Base-by-base conservation (phyloP, 1,140 invertebrate genomes). In the Brachionus asplanchnoidis region DNA sequence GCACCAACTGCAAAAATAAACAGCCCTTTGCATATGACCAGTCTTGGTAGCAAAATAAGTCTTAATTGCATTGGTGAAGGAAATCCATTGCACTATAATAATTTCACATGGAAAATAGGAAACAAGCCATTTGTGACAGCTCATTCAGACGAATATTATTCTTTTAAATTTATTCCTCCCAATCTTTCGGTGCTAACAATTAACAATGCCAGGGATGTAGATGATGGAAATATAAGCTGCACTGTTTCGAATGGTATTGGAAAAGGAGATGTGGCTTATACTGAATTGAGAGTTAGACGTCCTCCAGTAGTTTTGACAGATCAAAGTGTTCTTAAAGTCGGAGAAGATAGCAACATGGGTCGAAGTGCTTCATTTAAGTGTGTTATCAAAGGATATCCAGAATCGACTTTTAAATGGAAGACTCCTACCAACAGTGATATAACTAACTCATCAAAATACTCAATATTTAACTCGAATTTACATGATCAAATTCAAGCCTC, bases 1-100 rank as follows among this genome's bases (percentile, higher is more conserved):
- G n/a, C 79, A 14, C 79, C 79, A 23, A 60, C 42, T 82, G 79
- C 53, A 3, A 82, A 82, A 82, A 82, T 82, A 65, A 46, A 36
- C 8, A 82, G 23, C 0, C 11, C 32, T 9, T 14, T 82, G 8
- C 26, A 65, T 26, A 82, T 40, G 28, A 68, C 65, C 9, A 40
- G 23, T 42, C 20, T 32, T 23, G 79, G 79, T 5, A 68, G 40
- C 8, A 82, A 65, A 68, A 68, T 82, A 20, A 40, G 36, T 26
- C 23, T 82, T 9, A 40, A 65, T 20, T 82, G 79, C 40, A 44
- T 65, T n/a, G 36, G n/a, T 4, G 65, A 82, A n/a, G 79, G 32
- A 20, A 82, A 82, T 66, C 79, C 79, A 65, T 68, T 82, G 20
- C 32, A 42, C 12, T 14, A 23, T 23, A 82, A 46, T 42, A 53